Evolutionary conservation across 2,797 vertebrate genomes (phyloP).

Genomic region (Gymnoscopelus braueri): DNA sequence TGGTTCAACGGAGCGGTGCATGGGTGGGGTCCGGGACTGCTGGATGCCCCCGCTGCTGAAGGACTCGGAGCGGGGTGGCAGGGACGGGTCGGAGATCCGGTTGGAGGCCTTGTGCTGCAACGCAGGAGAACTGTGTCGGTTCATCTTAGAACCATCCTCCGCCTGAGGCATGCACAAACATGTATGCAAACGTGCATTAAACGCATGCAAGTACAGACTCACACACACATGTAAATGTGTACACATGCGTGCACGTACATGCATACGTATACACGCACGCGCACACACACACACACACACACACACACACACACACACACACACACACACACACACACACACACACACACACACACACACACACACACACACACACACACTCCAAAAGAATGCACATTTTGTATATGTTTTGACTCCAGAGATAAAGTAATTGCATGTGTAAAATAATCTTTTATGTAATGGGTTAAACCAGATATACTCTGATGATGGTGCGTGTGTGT

Average conservation of each 20-base stretch:
- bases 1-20: constrained; percentile 92
- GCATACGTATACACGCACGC: no score
- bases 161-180: constrained; percentile 78
- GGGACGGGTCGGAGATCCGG: constrained; percentile 95
- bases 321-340: no score
- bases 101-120: constrained; percentile 98
- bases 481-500: neutral
- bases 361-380: no score
- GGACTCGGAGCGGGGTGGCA: constrained; percentile 95
- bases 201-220: neutral
- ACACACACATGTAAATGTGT: neutral
- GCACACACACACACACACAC: no score
- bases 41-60: constrained; percentile 96
- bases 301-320: no score
- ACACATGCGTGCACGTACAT: neutral
- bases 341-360: no score
- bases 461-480: neutral
- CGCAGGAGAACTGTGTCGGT: constrained; percentile 90
- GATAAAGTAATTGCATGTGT: no score
- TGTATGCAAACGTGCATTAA: neutral
- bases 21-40: constrained; percentile 92
- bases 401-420: no score
- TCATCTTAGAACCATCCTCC: constrained; percentile 89
- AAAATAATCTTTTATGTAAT: no score
- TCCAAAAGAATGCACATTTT: no score